phyloP scores from a whole-genome alignment of 2,797 vertebrate genomes.

The Hephaestus fuliginosus region DNA sequence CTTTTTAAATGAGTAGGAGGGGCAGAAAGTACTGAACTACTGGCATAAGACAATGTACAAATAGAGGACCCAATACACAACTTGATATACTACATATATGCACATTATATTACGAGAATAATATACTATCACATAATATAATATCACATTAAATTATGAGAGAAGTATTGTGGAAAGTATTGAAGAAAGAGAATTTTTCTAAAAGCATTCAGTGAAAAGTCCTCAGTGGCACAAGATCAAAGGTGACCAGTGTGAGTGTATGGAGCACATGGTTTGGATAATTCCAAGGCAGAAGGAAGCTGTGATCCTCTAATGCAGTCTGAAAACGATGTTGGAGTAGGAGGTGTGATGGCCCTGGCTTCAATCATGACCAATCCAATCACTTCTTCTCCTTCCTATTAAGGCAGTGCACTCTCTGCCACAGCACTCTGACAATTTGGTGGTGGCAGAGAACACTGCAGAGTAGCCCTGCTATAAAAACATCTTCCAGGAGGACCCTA shows the following conservation, averaged over 20 bases:
- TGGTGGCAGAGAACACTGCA: not conserved
- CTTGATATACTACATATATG: not conserved
- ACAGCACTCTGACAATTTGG: slow-evolving; percentile 6
- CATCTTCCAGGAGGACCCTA: not conserved
- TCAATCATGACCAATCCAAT: slow-evolving; percentile 4
- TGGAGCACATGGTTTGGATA: not conserved
- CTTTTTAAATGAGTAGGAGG: not conserved
- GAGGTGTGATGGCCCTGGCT: not conserved
- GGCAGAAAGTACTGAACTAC: not conserved
- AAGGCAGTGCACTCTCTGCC: not conserved
- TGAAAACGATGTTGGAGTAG: not conserved
- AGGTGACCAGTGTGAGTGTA: slow-evolving; percentile 3
- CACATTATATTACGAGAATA: too few species aligned
- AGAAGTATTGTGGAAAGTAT: not conserved
- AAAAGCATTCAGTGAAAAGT: not conserved
- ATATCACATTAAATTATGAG: not conserved
- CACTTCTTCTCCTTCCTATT: not conserved
- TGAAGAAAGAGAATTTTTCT: not conserved
- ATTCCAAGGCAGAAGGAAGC: not conserved
- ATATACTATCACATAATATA: too few species aligned
- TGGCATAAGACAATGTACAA: slow-evolving; percentile 5
- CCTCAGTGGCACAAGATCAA: not conserved
- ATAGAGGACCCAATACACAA: not conserved
- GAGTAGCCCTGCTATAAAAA: not conserved
- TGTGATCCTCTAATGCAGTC: not conserved